These are phyloP conservation scores for Mungos mungo DNA, from an alignment of 2,113 vertebrate genomes.

Conservation along the genomic window DNA sequence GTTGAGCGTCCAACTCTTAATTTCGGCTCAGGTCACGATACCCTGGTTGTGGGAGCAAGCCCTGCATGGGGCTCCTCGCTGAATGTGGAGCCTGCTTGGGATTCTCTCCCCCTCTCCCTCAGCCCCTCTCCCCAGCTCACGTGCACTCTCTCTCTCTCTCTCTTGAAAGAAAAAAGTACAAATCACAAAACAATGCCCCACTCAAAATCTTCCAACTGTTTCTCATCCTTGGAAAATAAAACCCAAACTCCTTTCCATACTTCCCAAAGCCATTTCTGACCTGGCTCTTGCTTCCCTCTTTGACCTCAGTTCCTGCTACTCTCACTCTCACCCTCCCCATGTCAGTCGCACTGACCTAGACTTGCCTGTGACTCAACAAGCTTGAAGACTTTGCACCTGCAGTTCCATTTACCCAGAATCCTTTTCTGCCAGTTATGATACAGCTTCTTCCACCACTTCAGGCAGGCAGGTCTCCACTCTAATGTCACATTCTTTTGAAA, in stretches of 20 bases:
- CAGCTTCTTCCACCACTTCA: background rate
- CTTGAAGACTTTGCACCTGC: background rate
- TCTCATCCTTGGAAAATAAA: background rate
- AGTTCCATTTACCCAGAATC: background rate
- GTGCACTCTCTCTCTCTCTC: too few species aligned
- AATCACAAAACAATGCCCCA: background rate
- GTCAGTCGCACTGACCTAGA: background rate
- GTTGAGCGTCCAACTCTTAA: too few species aligned
- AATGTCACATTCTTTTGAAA: background rate
- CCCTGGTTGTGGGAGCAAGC: too few species aligned
- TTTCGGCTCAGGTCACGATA: too few species aligned
- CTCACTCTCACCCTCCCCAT: background rate
- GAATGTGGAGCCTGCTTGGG: too few species aligned
- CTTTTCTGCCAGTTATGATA: background rate
- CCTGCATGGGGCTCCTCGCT: too few species aligned
- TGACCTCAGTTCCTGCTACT: background rate
- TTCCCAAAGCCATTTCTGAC: background rate
- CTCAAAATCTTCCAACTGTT: background rate
- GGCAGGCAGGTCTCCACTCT: background rate
- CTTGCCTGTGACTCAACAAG: background rate
- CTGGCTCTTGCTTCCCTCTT: background rate
- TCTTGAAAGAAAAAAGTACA: background rate
- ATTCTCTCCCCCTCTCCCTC: too few species aligned
- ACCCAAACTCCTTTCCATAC: background rate
- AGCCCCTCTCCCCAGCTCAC: too few species aligned